Percentiles rank a stretch among this genome's conserved stretches.
phyloP scores from a whole-genome alignment of 2,797 vertebrate genomes.

The Hafferia zeledoni region DNA sequence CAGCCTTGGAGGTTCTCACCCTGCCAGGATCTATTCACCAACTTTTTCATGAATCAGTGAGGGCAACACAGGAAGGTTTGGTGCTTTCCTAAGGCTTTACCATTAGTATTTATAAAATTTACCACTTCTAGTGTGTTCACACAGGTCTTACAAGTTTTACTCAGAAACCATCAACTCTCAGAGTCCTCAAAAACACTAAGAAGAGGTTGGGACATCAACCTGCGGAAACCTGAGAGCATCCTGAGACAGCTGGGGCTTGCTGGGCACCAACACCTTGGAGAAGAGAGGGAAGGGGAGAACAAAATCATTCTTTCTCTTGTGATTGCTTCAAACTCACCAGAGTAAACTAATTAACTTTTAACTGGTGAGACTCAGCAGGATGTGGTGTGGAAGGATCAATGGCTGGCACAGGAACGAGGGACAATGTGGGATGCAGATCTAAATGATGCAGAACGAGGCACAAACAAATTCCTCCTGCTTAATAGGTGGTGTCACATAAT shows the following conservation, averaged over 20 bases:
- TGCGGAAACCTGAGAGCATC: neutral
- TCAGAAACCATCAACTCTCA: neutral
- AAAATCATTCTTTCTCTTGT: neutral
- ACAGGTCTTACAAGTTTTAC: neutral
- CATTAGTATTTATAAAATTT: neutral
- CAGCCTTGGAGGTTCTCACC: neutral
- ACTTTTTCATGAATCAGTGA: neutral
- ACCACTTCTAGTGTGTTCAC: neutral
- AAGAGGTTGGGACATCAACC: neutral
- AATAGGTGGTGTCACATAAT: neutral
- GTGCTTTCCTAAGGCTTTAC: neutral
- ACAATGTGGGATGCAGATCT: slow-evolving; percentile 1
- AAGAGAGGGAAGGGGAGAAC: neutral
- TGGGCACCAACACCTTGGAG: neutral
- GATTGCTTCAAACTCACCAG: neutral
- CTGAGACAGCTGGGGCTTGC: neutral
- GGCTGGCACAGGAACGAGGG: neutral
- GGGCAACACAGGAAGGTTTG: neutral
- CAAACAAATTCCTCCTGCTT: neutral
- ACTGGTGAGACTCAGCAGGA: slow-evolving; percentile 5
- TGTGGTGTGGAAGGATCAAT: neutral
- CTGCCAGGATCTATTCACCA: neutral
- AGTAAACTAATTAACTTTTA: neutral
- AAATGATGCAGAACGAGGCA: neutral
- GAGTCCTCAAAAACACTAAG: neutral